Percentiles rank a stretch among this genome's conserved stretches.
Conservation (phyloP, 2,797 vertebrate species). For the Pterois miles region DNA sequence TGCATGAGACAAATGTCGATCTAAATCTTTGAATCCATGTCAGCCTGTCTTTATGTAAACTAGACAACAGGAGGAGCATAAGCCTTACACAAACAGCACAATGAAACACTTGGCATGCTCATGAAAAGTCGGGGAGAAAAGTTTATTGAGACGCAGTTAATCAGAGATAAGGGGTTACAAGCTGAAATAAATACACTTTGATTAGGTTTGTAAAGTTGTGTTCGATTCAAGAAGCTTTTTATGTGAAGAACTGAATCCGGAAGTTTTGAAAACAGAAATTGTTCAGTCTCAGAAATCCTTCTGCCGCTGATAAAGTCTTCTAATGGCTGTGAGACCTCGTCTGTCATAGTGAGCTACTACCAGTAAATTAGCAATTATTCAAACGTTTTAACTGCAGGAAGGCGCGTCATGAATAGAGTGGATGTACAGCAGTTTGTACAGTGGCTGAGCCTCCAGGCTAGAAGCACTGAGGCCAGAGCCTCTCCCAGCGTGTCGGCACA, state of each 20-base stretch:
- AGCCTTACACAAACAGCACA: conserved; percentile 39
- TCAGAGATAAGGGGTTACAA: conserved; percentile 24
- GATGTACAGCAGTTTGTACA: conserved; percentile 40
- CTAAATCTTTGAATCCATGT: conserved; percentile 56
- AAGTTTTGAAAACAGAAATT: not conserved
- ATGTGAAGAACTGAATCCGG: not conserved
- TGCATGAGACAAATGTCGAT: conserved; percentile 45
- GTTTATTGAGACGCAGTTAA: conserved; percentile 26
- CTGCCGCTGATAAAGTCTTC: not conserved
- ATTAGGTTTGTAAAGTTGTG: not conserved
- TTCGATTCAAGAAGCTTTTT: not conserved
- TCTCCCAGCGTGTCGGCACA: conserved; percentile 59
- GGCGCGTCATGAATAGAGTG: conserved; percentile 13
- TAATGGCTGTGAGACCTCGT: not conserved
- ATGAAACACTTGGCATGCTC: conserved; percentile 42
- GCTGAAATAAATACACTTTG: conserved; percentile 16
- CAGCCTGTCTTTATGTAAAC: conserved; percentile 49
- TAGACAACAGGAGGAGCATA: conserved; percentile 54
- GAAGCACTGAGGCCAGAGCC: conserved; percentile 42
- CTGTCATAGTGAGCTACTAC: not conserved
- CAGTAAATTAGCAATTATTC: conserved; percentile 21
- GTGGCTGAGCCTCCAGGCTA: conserved; percentile 36
- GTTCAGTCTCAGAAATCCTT: not conserved
- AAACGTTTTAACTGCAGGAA: conserved; percentile 10
- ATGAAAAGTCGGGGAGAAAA: conserved; percentile 6